A percentile compares a stretch with the other conserved stretches of the same genome.
phyloP scores from a whole-genome alignment of 1,140 invertebrate genomes.

The Plectrocnemia conspersa region DNA sequence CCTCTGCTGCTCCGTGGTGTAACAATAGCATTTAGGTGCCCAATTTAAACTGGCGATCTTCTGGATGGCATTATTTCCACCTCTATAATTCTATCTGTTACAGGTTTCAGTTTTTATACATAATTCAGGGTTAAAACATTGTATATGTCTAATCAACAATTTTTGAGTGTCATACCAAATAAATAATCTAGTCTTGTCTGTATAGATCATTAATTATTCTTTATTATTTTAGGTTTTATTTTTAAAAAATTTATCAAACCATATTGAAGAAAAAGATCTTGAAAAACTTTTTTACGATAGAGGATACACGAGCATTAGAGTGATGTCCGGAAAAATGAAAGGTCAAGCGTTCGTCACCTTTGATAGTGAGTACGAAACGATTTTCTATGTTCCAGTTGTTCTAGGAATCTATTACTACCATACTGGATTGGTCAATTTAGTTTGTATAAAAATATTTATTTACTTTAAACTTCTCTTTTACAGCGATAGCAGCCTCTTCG shows the following conservation, averaged over 20 bases:
- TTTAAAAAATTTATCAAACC: slow-evolving; percentile 52
- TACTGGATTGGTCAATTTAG: neutral
- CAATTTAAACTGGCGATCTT: neutral
- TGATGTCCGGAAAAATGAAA: slow-evolving; percentile 53
- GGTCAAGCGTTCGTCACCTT: slow-evolving; percentile 57
- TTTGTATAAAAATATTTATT: neutral
- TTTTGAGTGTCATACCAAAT: neutral
- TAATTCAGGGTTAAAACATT: neutral
- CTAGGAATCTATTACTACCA: neutral
- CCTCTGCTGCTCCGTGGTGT: no score
- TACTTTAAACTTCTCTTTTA: slow-evolving; percentile 14
- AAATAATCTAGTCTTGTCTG: neutral
- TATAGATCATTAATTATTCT: neutral
- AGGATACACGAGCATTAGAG: slow-evolving; percentile 34
- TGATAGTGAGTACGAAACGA: slow-evolving; percentile 41
- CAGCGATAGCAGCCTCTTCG: slow-evolving; percentile 36
- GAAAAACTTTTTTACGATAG: slow-evolving; percentile 43
- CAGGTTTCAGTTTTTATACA: neutral
- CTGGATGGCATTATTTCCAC: neutral
- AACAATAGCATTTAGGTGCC: no score
- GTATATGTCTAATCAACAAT: neutral
- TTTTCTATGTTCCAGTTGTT: slow-evolving; percentile 2
- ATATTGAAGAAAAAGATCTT: slow-evolving; percentile 45
- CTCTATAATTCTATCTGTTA: neutral
- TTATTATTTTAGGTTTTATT: slow-evolving; percentile 42